A percentile compares a stretch with the other conserved stretches of the same genome.
These are phyloP conservation scores for Sinocyclocheilus maitianheensis DNA, from an alignment of 2,113 vertebrate species.

Conservation along the genomic window DNA sequence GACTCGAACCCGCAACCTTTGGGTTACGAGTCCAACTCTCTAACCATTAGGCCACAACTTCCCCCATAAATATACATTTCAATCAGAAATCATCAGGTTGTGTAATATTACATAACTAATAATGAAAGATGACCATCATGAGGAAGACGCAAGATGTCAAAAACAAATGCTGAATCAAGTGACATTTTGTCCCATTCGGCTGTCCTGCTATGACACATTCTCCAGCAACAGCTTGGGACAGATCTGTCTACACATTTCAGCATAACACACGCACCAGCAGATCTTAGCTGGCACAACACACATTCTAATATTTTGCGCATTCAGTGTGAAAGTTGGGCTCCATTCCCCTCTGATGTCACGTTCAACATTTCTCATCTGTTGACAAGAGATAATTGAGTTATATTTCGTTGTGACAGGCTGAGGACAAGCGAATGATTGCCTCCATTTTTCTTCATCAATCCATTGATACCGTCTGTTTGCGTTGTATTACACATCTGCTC, in stretches of 20 bases:
- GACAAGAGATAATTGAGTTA: conserved; percentile 37
- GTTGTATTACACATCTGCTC: conserved; percentile 32
- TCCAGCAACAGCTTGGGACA: conserved; percentile 5
- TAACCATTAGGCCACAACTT: no score
- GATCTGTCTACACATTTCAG: conserved; percentile 5
- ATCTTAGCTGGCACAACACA: conserved; percentile 8
- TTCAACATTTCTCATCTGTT: conserved; percentile 36
- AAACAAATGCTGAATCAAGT: not conserved
- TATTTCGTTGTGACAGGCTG: conserved; percentile 26
- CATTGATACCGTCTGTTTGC: conserved; percentile 17
- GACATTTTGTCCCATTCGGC: conserved; percentile 21
- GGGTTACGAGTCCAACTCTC: no score
- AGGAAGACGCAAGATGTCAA: conserved; percentile 29
- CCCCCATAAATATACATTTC: not conserved
- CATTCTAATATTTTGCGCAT: not conserved
- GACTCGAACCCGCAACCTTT: no score
- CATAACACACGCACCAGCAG: not conserved
- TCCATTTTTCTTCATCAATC: conserved; percentile 25
- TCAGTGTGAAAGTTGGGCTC: not conserved
- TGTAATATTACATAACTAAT: not conserved
- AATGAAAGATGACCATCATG: conserved; percentile 6
- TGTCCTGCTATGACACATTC: not conserved
- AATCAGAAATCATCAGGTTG: not conserved
- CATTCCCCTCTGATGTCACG: conserved; percentile 4
- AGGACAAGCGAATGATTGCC: conserved; percentile 39